Evolutionary conservation across 2,113 vertebrate genomes (phyloP), one percentile per base, ranked within the genome.

Genomic region (Lota lota): DNA sequence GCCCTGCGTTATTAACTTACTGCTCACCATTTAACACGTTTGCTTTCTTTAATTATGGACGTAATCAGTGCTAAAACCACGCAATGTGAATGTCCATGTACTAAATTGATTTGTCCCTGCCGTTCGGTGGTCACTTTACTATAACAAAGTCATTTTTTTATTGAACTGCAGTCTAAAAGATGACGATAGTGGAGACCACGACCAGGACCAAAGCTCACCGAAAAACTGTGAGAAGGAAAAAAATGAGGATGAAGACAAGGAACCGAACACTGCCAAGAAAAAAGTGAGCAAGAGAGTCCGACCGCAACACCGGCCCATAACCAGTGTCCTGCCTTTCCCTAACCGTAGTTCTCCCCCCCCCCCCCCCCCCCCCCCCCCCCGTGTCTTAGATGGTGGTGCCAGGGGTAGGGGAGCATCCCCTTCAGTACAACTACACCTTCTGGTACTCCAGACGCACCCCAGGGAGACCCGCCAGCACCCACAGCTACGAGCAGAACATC

Each of bases 401-500:
- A 22, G 89, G 91, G 21, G 87, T 83, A 12, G 93, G 93, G 20
- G 93, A 94, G 74, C 93, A 94, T 65, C 93, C 93, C 60, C 89
- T 94, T 64, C 93, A 94, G 64, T 94, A 92, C 74, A 94, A 93
- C 81, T 94, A 93, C 88, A 88, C 91, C 22, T 93, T 94, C 79
- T 94, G 93, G 93, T 94, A 94, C 79, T 94, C 93, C 18, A 88
- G 93, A 28, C 92, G 93, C 36, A 94, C 92, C 7, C 93, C 93
- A 0, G 92, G 93, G 58, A 88, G 93, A 61, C 93, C 93, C 4
- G 89, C 93, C 51, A 94, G 92, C 71, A 92, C 93, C 33, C 93
- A 94, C 80, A 93, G 92, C 83, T 94, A 94, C 16, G 93, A 94
- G 63, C 91, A 93, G 88, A 94, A 94, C 86, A 94, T 94, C 79